phyloP scores from a whole-genome alignment of 1,140 invertebrate genomes.

The Plodia interpunctella region DNA sequence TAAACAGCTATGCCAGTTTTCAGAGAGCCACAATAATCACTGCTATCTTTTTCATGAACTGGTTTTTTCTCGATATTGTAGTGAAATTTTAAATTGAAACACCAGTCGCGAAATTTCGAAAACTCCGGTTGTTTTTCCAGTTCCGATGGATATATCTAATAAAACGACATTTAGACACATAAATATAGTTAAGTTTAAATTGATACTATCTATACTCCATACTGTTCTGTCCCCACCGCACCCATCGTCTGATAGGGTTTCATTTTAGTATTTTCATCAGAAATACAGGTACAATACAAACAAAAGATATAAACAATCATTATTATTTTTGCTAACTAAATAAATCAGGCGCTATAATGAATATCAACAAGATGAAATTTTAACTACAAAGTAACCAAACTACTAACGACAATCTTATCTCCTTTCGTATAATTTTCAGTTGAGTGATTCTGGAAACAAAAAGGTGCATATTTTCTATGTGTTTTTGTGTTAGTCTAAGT shows the following conservation, averaged over 20 bases:
- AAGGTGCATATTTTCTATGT: not conserved
- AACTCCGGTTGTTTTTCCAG: slow-evolving; percentile 88
- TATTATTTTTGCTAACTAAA: too few species aligned
- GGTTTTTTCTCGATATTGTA: slow-evolving; percentile 82
- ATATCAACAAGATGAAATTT: too few species aligned
- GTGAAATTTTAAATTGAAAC: slow-evolving; percentile 85
- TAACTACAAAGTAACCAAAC: too few species aligned
- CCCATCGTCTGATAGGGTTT: too few species aligned
- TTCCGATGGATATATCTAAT: slow-evolving; percentile 84
- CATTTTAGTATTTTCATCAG: too few species aligned
- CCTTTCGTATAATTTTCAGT: slow-evolving; percentile 22
- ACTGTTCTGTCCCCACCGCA: too few species aligned
- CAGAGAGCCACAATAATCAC: slow-evolving; percentile 78
- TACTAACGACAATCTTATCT: slow-evolving; percentile 13
- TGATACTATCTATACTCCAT: too few species aligned
- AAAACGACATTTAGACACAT: slow-evolving; percentile 20
- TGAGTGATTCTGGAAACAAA: not conserved
- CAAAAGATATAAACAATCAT: too few species aligned
- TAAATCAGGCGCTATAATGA: too few species aligned
- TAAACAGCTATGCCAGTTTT: slow-evolving; percentile 66
- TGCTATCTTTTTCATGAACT: slow-evolving; percentile 79
- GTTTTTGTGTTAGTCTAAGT: too few species aligned
- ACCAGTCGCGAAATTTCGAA: slow-evolving; percentile 85
- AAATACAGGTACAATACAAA: too few species aligned
- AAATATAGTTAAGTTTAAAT: too few species aligned